Conservation (phyloP, 2,888 invertebrate genomes). For the Philonicus albiceps region DNA sequence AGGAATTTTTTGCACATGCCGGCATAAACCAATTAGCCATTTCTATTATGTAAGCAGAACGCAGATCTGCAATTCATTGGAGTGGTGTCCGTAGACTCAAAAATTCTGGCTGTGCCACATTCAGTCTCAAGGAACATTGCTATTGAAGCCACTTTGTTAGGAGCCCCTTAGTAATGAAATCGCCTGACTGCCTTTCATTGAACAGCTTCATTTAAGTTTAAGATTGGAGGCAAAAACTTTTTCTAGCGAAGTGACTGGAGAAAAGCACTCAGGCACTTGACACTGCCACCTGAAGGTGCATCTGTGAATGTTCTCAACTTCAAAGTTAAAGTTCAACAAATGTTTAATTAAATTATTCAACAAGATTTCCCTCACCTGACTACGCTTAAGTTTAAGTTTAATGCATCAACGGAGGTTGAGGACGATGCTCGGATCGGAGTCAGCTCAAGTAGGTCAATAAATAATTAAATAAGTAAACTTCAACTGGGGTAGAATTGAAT, state of each 20-base stretch:
- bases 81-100: not conserved
- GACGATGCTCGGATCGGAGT: not conserved
- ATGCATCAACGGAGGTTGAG: not conserved
- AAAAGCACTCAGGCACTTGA: not conserved
- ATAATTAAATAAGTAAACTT: not conserved
- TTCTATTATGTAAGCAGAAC: not conserved
- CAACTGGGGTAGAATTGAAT: not conserved
- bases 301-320: not conserved
- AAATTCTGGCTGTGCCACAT: not conserved
- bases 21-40: not conserved
- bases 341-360: conserved; percentile 15
- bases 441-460: not conserved
- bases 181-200: not conserved
- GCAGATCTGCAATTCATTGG: not conserved
- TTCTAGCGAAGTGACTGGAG: not conserved
- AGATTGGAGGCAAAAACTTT: not conserved
- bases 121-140: not conserved
- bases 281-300: not conserved
- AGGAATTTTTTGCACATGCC: not conserved
- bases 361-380: not conserved
- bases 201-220: not conserved
- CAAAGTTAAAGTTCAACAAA: not conserved
- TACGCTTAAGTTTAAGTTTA: not conserved
- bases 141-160: not conserved
- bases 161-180: not conserved